A percentile compares a stretch with the other conserved stretches of the same genome.
These are phyloP conservation scores for Calephelis perditalis DNA, from an alignment of 2,888 invertebrate genomes.

Conservation along the genomic window DNA sequence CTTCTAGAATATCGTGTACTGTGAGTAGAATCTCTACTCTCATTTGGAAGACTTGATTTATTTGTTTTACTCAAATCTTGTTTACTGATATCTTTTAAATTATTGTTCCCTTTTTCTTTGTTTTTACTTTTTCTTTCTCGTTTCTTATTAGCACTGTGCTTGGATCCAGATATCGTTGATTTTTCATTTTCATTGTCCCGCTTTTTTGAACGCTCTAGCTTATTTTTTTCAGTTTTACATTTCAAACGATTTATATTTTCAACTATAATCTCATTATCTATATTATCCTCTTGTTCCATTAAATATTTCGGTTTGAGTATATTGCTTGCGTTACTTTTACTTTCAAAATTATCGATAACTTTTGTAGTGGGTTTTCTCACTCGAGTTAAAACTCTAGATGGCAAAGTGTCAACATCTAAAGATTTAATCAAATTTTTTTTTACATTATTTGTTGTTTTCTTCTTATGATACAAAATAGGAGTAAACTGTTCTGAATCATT, in stretches of 20 bases:
- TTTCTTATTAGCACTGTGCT: conserved; percentile 13
- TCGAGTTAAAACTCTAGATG: conserved; percentile 53
- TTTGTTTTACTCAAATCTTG: conserved; percentile 6
- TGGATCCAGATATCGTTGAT: conserved; percentile 20
- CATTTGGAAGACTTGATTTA: conserved; percentile 5
- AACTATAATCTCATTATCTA: conserved; percentile 50
- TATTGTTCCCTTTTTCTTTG: conserved; percentile 16
- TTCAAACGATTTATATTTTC: conserved; percentile 55
- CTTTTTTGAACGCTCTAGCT: background rate
- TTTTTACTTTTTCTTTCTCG: conserved; percentile 19
- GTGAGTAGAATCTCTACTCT: background rate
- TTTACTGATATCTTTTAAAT: conserved; percentile 14
- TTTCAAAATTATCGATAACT: conserved; percentile 34
- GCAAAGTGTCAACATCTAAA: conserved; percentile 46
- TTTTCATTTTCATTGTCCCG: conserved; percentile 15
- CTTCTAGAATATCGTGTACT: conserved; percentile 6
- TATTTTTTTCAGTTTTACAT: conserved; percentile 30
- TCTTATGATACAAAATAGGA: conserved; percentile 45
- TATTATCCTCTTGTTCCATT: conserved; percentile 46
- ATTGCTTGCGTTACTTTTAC: conserved; percentile 34
- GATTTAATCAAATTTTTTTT: conserved; percentile 51
- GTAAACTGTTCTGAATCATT: conserved; percentile 41
- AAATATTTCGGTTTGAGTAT: conserved; percentile 47
- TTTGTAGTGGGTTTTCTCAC: conserved; percentile 56
- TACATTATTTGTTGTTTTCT: conserved; percentile 31